Evolutionary conservation across 2,888 invertebrate species (phyloP).

Genomic region (Sinodicranocentrus sp.): DNA sequence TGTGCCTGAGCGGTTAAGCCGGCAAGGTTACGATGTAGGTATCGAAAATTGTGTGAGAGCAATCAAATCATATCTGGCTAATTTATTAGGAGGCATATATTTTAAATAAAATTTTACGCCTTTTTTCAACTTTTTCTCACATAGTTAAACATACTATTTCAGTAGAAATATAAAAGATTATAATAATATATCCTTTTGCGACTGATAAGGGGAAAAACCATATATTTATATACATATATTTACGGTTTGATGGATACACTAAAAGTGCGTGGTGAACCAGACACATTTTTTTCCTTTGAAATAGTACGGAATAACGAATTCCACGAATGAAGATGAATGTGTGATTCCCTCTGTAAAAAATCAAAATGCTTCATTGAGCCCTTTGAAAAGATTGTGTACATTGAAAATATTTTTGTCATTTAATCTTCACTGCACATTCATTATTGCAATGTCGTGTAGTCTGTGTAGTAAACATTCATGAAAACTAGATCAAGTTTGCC

Average conservation of each 20-base stretch:
- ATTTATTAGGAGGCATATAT: background rate
- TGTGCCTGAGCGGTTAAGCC: slow-evolving; percentile 17
- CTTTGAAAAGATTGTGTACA: background rate
- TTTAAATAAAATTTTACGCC: background rate
- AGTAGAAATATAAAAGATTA: background rate
- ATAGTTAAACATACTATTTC: background rate
- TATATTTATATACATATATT: background rate
- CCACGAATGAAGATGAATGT: no score
- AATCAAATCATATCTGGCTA: background rate
- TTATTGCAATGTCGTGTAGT: background rate
- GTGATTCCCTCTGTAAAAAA: background rate
- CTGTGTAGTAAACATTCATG: slow-evolving; percentile 11
- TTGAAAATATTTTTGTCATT: background rate
- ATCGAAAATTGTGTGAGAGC: background rate
- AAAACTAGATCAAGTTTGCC: slow-evolving; percentile 50
- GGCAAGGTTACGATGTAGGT: slow-evolving; percentile 32
- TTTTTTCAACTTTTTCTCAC: slow-evolving; percentile 13
- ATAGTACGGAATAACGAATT: no score
- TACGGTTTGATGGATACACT: background rate
- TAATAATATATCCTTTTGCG: background rate
- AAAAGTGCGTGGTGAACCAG: slow-evolving; percentile 16
- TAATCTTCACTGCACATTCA: background rate
- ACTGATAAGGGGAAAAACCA: background rate
- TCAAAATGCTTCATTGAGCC: background rate
- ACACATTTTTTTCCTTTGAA: background rate